phyloP scores from a whole-genome alignment of 2,888 invertebrate genomes.

The Pollenia labialis region DNA sequence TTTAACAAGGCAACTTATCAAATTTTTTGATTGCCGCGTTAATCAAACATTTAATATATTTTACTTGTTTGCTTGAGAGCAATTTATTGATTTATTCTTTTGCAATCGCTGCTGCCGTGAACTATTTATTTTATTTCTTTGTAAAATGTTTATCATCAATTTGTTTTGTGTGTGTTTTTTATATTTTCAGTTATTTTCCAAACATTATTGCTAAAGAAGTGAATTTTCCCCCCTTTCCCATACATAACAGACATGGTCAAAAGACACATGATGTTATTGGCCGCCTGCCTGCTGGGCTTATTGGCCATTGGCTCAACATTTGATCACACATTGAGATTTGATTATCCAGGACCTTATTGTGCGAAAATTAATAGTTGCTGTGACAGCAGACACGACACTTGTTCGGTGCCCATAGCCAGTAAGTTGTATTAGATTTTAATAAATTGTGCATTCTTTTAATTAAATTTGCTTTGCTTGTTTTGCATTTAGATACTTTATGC shows the following conservation, averaged over 20 bases:
- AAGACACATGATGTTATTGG: constrained; percentile 55
- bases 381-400: constrained; percentile 89
- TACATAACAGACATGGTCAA: constrained; percentile 42
- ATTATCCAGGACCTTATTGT: constrained; percentile 83
- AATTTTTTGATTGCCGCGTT: constrained; percentile 2
- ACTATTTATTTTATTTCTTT: not conserved
- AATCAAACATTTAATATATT: constrained; percentile 47
- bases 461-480: not conserved
- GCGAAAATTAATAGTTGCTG: constrained; percentile 87
- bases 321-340: constrained; percentile 79
- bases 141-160: not conserved
- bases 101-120: not conserved
- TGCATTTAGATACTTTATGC: constrained; percentile 89
- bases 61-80: constrained; percentile 42
- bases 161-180: constrained; percentile 8
- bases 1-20: constrained; percentile 30
- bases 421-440: constrained; percentile 74
- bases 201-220: constrained; percentile 21
- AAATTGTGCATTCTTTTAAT: not conserved
- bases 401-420: constrained; percentile 91
- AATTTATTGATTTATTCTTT: constrained; percentile 13
- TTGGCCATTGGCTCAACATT: constrained; percentile 72
- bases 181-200: constrained; percentile 41
- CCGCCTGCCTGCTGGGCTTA: constrained; percentile 54
- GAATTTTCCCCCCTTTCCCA: not conserved